phyloP scores from a whole-genome alignment of 2,888 invertebrate species.

The Amphipyra tragopoginis region DNA sequence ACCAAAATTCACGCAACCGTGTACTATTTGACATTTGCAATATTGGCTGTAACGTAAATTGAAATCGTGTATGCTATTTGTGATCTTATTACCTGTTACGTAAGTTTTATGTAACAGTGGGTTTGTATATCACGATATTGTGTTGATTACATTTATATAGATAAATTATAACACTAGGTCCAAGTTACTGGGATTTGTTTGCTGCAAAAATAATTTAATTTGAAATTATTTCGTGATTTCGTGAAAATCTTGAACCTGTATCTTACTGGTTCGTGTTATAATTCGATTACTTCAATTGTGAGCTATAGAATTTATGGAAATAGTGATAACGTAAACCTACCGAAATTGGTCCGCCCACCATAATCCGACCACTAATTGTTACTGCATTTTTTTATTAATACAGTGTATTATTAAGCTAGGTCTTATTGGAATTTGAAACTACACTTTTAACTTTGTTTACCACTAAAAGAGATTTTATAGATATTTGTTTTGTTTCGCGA shows the following conservation, averaged over 20 bases:
- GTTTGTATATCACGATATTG: conserved; percentile 41
- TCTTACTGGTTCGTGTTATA: neutral
- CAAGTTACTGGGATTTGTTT: conserved; percentile 6
- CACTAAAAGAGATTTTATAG: no score
- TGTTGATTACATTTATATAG: conserved; percentile 39
- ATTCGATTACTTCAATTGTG: neutral
- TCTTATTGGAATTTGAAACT: no score
- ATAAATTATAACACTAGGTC: conserved; percentile 27
- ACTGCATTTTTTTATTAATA: no score
- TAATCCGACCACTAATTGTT: no score
- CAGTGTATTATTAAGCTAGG: no score
- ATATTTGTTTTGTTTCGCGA: no score
- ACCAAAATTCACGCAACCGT: conserved; percentile 15
- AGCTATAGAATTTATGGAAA: neutral
- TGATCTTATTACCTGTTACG: conserved; percentile 41
- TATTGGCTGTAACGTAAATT: conserved; percentile 43
- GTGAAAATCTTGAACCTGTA: neutral
- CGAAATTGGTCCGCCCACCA: no score
- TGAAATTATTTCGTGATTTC: neutral
- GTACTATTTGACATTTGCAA: conserved; percentile 33
- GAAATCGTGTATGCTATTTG: conserved; percentile 45
- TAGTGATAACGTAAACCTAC: neutral
- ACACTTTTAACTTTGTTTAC: no score
- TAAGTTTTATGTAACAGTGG: conserved; percentile 39
- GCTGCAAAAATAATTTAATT: conserved; percentile 4